Evolutionary conservation across 2,888 invertebrate genomes (phyloP).

Genomic region (Aleiodes alternator): DNA sequence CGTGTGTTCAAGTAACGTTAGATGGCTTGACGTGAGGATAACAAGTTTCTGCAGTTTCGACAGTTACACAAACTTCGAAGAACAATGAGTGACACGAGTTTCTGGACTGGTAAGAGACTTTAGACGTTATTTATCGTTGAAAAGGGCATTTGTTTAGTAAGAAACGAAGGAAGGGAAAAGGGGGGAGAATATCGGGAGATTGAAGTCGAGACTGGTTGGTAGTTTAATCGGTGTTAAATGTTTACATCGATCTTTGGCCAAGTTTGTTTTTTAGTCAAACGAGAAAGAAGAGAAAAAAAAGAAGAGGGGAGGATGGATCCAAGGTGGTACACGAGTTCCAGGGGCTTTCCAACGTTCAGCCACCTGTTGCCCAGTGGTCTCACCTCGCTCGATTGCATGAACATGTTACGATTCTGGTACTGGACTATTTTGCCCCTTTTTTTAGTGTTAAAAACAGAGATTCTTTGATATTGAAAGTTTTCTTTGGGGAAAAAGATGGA

Average conservation of each 20-base stretch:
- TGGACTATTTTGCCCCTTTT: not conserved
- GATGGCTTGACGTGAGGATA: slow-evolving; percentile 36
- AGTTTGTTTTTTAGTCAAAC: slow-evolving; percentile 1
- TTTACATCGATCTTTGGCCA: not conserved
- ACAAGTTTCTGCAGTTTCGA: slow-evolving; percentile 47
- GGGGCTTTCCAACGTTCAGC: slow-evolving; percentile 53
- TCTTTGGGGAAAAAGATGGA: no score
- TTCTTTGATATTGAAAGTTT: not conserved
- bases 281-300: slow-evolving; percentile 3
- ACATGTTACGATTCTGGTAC: slow-evolving; percentile 9
- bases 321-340: slow-evolving; percentile 52
- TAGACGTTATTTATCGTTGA: not conserved
- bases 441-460: not conserved
- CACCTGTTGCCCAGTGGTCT: slow-evolving; percentile 60
- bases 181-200: not conserved
- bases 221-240: slow-evolving; percentile 1
- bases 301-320: slow-evolving; percentile 29
- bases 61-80: slow-evolving; percentile 14
- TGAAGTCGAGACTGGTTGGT: not conserved
- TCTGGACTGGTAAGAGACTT: slow-evolving; percentile 25
- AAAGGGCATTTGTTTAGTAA: not conserved
- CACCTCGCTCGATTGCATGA: slow-evolving; percentile 22
- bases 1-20: slow-evolving; percentile 10
- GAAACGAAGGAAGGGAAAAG: not conserved
- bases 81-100: slow-evolving; percentile 40